These are phyloP conservation scores for Lithobates sylvaticus DNA, from an alignment of 2,797 vertebrate genomes.

Conservation along the genomic window DNA sequence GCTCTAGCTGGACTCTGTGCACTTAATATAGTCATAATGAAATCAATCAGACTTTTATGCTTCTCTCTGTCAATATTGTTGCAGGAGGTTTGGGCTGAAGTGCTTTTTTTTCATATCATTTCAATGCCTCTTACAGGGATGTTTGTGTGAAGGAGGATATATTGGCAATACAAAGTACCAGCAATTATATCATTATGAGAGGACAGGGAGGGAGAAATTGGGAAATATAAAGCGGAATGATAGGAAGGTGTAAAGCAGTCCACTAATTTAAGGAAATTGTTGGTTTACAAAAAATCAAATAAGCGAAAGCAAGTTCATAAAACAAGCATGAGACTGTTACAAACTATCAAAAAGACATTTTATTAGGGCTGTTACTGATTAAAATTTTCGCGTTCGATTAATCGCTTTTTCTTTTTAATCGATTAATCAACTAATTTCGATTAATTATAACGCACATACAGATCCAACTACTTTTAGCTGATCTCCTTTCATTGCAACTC, in stretches of 20 bases:
- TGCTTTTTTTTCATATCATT: background rate
- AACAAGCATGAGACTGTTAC: too few relatives aligned
- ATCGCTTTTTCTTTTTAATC: too few relatives aligned
- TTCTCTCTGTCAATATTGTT: slow-evolving; percentile 44
- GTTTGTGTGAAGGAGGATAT: slow-evolving; percentile 13
- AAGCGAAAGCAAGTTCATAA: background rate
- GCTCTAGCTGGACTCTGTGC: background rate
- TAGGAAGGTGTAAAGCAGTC: background rate
- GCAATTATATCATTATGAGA: background rate
- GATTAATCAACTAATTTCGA: too few relatives aligned
- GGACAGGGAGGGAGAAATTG: background rate
- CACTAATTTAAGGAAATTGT: background rate
- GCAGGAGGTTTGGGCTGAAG: background rate
- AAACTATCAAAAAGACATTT: too few relatives aligned
- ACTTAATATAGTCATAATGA: slow-evolving; percentile 54
- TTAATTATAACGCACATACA: too few relatives aligned
- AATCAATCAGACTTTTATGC: slow-evolving; percentile 49
- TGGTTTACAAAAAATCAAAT: background rate
- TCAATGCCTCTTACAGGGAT: slow-evolving; percentile 3
- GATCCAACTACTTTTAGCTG: too few relatives aligned
- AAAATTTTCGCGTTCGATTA: too few relatives aligned
- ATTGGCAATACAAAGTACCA: background rate
- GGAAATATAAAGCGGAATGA: background rate
- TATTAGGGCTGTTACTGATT: too few relatives aligned
- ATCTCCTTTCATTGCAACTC: too few relatives aligned